Evolutionary conservation across 2,797 vertebrate species (phyloP).

Genomic region (Enteromius paludinosus): DNA sequence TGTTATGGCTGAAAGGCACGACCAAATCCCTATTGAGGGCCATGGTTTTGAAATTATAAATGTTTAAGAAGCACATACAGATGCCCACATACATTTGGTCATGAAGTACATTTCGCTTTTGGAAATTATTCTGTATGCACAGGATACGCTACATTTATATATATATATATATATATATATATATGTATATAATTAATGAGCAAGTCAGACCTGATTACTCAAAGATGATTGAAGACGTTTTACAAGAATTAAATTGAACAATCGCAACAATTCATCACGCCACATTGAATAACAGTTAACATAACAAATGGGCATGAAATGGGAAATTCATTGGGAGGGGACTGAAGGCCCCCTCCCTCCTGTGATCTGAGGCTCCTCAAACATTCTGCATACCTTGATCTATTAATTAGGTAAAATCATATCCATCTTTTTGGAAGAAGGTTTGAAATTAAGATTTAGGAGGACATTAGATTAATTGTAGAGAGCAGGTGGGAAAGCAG

Average conservation of each 20-base stretch:
- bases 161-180: too few relatives aligned
- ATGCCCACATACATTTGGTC: not conserved
- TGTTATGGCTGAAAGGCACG: not conserved
- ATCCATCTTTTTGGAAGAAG: constrained; percentile 43
- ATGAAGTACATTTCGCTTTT: not conserved
- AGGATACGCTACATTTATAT: not conserved
- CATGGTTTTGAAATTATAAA: not conserved
- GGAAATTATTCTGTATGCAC: not conserved
- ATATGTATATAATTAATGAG: constrained; percentile 39
- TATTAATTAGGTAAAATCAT: constrained; percentile 40
- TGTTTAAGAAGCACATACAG: constrained; percentile 1
- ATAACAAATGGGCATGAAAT: constrained; percentile 49
- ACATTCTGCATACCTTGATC: constrained; percentile 29
- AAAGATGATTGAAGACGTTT: constrained; percentile 45
- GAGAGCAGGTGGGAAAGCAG: constrained; percentile 41
- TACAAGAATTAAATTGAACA: constrained; percentile 43
- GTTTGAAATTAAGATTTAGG: constrained; percentile 52
- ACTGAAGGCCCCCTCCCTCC: not conserved
- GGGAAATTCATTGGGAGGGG: constrained; percentile 26
- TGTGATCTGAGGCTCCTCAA: not conserved
- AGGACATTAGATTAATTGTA: constrained; percentile 48
- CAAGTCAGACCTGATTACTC: constrained; percentile 44
- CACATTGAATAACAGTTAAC: constrained; percentile 34
- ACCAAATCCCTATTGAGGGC: not conserved
- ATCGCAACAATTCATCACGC: constrained; percentile 43